Evolutionary conservation across 1,140 invertebrate species (phyloP), one percentile per base, ranked within the genome.

Genomic region (Bombus haemorrhoidalis): DNA sequence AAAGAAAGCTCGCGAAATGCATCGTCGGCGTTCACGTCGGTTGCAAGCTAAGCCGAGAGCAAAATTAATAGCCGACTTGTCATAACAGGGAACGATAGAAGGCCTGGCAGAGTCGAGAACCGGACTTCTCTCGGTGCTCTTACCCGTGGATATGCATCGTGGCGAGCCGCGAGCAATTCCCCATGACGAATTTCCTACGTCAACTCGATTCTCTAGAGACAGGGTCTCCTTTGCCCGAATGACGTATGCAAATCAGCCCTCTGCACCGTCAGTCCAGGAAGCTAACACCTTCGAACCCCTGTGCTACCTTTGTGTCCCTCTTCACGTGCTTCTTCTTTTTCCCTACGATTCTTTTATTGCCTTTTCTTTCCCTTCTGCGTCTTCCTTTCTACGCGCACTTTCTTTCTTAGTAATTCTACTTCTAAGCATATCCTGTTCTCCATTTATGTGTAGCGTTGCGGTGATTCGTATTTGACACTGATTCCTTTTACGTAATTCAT

Each of bases 41-140:
- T 22, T 81, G 66, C 64, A 53, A 47, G 88, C 81, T 77, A 86
- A 89, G 83, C 75, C 71, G 74, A 91, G 87, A 90, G 87, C 84
- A 89, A 90, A 91, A 91, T 91, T 91, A 91, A 91, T 91, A 91
- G 90, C 82, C 87, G 86, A 86, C 81, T 91, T 91, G 90, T 91
- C 90, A 90, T 86, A 91, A 91, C 90, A 90, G 89, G 68, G 43
- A 90, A 91, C 87, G 89, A 88, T 88, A 88, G 81, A 75, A 84
- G 82, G 74, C 81, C 43, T 80, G 81, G 86, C 78, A 75, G 86
- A 82, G 47, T 47, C 47, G 39, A 76, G 81, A 87, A 89, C 88
- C 83, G 83, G 88, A 89, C 74, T 83, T 81, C 68, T 37, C 34
- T 41, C 72, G 62, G 64, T 81, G 78, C 76, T 89, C 87, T 89